These are phyloP conservation scores for Rotaria sp. DNA, from an alignment of 2,888 invertebrate genomes.

Conservation along the genomic window DNA sequence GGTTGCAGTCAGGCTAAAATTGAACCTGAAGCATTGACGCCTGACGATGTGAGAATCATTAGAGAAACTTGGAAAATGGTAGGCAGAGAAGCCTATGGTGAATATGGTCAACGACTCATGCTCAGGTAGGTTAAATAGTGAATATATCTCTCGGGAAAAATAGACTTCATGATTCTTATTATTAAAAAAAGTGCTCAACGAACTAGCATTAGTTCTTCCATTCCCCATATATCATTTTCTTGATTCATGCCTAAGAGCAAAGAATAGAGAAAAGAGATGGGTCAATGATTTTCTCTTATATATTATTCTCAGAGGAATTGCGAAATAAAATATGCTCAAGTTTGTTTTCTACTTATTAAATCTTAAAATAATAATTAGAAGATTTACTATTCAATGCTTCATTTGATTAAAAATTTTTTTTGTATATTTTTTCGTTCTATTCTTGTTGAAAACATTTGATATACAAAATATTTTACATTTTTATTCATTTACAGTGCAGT, in stretches of 20 bases:
- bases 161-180: neutral
- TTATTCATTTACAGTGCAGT: neutral
- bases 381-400: neutral
- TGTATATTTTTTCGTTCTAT: neutral
- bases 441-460: neutral
- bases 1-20: constrained; percentile 12
- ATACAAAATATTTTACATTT: neutral
- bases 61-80: constrained; percentile 25
- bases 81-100: constrained; percentile 25
- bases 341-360: neutral
- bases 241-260: neutral
- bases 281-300: neutral
- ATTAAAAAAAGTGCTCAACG: neutral
- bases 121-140: neutral
- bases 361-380: neutral
- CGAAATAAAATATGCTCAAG: no score
- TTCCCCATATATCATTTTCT: neutral
- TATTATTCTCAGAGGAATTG: neutral
- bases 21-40: constrained; percentile 11
- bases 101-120: constrained; percentile 11
- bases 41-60: neutral
- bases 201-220: neutral
- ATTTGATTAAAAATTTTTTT: no score
- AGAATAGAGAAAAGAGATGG: neutral
- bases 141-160: neutral